Base-by-base conservation (phyloP, 1,140 invertebrate species). In the Drosophila ambigua region DNA sequence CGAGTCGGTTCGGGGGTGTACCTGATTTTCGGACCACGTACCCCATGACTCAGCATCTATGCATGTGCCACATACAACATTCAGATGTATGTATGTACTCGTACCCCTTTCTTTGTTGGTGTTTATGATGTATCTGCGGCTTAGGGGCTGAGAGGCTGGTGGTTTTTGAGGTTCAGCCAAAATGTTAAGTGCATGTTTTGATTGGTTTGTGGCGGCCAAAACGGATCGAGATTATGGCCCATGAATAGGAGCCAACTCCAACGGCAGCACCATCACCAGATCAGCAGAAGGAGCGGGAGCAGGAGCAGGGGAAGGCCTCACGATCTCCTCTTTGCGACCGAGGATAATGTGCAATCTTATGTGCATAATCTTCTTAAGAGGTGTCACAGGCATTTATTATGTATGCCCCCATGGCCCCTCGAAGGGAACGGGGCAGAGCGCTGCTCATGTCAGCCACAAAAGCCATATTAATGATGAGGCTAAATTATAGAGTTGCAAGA, bases 121-220 rank as follows among this genome's bases (percentile, higher is more conserved):
- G 74, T 64, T 83, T 79, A 82, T 75, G 79, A 82, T 67, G 75
- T 39, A 23, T 60, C 67, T 28, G 45, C 26, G 24, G 23, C 23
- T 24, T 24, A 24, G 23, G 23, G 23, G 23, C 23, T 24, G 23
- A 24, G 51, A 54, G 43, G 46, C 60, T 35, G 28, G 55, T 5
- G 46, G 31, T 35, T 41, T 54, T 55, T 31, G 76, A 57, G 57
- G 71, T 53, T 55, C 77, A 39, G 54, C 74, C 72, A 53, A 87
- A 83, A 82, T 82, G 82, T 79, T 87, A 87, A 87, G 82, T 87
- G 83, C 66, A 85, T 87, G 82, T 87, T 87, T 87, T 87, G 82
- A 87, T 87, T 87, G 82, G 78, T 88, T 87, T 76, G 60, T 76
- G 72, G 72, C 72, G 72, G 72, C 64, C 71, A 46, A 74, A 75